Conservation (phyloP, 2,113 vertebrate genomes). For the Melanerpes formicivorus region DNA sequence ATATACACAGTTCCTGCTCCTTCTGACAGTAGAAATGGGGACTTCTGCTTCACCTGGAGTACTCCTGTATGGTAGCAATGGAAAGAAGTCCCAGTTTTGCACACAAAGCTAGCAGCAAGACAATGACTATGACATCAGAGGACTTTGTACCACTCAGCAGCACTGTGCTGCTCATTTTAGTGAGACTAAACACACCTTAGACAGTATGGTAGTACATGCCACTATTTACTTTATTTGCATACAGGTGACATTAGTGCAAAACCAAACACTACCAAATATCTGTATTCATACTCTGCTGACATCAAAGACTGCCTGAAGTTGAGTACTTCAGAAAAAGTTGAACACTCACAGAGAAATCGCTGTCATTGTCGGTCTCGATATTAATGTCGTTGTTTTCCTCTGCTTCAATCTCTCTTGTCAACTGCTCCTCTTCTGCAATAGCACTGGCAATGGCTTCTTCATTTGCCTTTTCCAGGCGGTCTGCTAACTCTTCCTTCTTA, state of each 20-base stretch:
- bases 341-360: constrained; percentile 90
- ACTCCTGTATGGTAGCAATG: background rate
- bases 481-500: constrained; percentile 97
- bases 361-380: constrained; percentile 93
- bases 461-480: constrained; percentile 95
- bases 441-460: constrained; percentile 99
- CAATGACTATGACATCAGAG: background rate
- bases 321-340: background rate
- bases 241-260: background rate
- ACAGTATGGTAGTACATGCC: too few species aligned
- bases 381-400: constrained; percentile 91
- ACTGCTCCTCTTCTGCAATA: constrained; percentile 96
- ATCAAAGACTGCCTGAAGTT: background rate
- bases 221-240: background rate
- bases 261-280: background rate
- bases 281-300: background rate
- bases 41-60: background rate
- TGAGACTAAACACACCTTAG: background rate
- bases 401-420: constrained; percentile 95
- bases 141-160: background rate
- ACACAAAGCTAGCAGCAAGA: background rate
- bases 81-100: accelerated
- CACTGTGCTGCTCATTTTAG: background rate
- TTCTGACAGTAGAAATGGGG: background rate
- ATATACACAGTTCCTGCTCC: background rate